Percentiles rank a stretch among this genome's conserved stretches.
phyloP scores from a whole-genome alignment of 30 jellyfish, hydroid and myxozoan genomes.

The Pseudorhiza aurosa region DNA sequence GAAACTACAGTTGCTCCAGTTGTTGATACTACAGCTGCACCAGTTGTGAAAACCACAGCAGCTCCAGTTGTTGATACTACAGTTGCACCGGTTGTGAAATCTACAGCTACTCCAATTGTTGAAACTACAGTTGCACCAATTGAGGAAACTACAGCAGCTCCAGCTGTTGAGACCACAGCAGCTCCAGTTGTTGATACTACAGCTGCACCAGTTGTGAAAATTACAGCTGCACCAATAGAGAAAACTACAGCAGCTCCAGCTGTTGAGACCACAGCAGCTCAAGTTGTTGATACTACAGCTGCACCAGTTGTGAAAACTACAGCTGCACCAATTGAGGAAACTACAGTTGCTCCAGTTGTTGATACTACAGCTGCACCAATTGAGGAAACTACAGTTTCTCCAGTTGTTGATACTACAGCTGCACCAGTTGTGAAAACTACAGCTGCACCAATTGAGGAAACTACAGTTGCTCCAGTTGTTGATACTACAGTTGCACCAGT shows the following conservation, averaged over 20 bases:
- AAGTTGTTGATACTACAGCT: conserved; percentile 18
- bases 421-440: conserved; percentile 37
- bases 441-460: conserved; percentile 40
- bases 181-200: conserved; percentile 28
- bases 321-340: conserved; percentile 21
- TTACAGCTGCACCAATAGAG: conserved; percentile 20
- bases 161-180: conserved; percentile 26
- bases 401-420: conserved; percentile 25
- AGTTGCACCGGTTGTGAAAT: conserved; percentile 32
- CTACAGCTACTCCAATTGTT: conserved; percentile 19
- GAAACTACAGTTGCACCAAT: conserved; percentile 31
- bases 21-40: conserved; percentile 34
- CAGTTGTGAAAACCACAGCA: conserved; percentile 4
- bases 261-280: conserved; percentile 38
- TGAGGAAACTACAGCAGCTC: conserved; percentile 10
- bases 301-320: conserved; percentile 25
- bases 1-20: conserved; percentile 38
- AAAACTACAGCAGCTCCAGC: conserved; percentile 33
- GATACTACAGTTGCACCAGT: conserved; percentile 26
- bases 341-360: conserved; percentile 46
- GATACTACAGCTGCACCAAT: conserved; percentile 14
- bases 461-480: conserved; percentile 39
- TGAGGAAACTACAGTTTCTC: conserved; percentile 14
- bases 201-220: conserved; percentile 16
- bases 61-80: conserved; percentile 22